Conservation (phyloP, 1,140 invertebrate genomes). For the Diplogasteroides magnus region DNA sequence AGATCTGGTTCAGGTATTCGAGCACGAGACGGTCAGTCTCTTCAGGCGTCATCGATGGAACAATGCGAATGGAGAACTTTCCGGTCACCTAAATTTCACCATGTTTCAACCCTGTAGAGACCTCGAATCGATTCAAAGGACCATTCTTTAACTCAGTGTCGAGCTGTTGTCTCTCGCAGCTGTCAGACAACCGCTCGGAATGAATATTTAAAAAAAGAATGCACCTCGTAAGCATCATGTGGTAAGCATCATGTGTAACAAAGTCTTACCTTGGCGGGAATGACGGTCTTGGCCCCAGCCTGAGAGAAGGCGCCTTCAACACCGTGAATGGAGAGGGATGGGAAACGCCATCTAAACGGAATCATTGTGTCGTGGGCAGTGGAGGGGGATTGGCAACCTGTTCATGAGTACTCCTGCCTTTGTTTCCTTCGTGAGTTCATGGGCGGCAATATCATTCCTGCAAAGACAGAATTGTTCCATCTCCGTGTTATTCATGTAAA, state of each 20-base stretch:
- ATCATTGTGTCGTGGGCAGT: no score
- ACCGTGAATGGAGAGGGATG: conserved; percentile 55
- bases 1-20: conserved; percentile 31
- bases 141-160: no score
- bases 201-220: no score
- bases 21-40: conserved; percentile 69
- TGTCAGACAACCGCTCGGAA: no score
- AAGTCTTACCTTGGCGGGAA: conserved; percentile 63
- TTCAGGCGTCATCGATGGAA: conserved; percentile 76
- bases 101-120: no score
- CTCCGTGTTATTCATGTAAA: background rate
- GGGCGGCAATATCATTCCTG: conserved; percentile 67
- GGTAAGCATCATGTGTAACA: no score
- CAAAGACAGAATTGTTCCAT: conserved; percentile 64
- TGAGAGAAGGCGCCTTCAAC: conserved; percentile 88
- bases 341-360: conserved; percentile 52
- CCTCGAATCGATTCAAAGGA: no score
- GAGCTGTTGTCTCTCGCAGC: no score
- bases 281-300: conserved; percentile 86
- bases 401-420: conserved; percentile 63
- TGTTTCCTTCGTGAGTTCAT: conserved; percentile 68
- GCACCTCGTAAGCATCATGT: no score
- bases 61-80: conserved; percentile 90
- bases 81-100: conserved; percentile 77
- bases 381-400: no score